phyloP scores from a whole-genome alignment of 2,888 invertebrate genomes.

The Gastrophysa polygoni region DNA sequence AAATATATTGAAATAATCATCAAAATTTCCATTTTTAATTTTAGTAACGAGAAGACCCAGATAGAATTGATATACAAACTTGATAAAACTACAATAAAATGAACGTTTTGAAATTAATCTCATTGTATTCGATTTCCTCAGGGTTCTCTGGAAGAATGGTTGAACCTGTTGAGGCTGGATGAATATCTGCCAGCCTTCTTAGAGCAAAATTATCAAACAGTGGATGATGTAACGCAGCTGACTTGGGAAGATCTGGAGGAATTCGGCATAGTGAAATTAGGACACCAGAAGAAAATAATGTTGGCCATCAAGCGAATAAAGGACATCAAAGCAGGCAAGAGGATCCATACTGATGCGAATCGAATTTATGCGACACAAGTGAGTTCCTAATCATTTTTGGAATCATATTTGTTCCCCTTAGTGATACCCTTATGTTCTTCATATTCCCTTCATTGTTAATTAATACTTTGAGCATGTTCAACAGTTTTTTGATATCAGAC shows the following conservation, averaged over 20 bases:
- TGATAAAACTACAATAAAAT: no score
- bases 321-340: slow-evolving; percentile 87
- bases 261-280: slow-evolving; percentile 89
- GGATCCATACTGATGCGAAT: slow-evolving; percentile 59
- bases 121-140: no score
- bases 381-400: slow-evolving; percentile 27
- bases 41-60: no score
- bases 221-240: slow-evolving; percentile 92
- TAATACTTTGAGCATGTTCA: slow-evolving; percentile 43
- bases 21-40: no score
- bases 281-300: slow-evolving; percentile 98
- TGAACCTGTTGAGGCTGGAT: slow-evolving; percentile 86
- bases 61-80: no score
- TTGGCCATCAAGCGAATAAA: slow-evolving; percentile 96
- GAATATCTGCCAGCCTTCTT: slow-evolving; percentile 91
- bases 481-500: not conserved
- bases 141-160: slow-evolving; percentile 95
- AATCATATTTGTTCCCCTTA: slow-evolving; percentile 10
- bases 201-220: slow-evolving; percentile 91
- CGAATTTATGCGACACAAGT: slow-evolving; percentile 57
- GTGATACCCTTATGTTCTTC: not conserved
- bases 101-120: no score
- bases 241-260: slow-evolving; percentile 99
- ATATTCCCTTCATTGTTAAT: slow-evolving; percentile 25
- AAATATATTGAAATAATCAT: no score